phyloP scores from a whole-genome alignment of 2,888 invertebrate species.

The Andricus quercusramuli region DNA sequence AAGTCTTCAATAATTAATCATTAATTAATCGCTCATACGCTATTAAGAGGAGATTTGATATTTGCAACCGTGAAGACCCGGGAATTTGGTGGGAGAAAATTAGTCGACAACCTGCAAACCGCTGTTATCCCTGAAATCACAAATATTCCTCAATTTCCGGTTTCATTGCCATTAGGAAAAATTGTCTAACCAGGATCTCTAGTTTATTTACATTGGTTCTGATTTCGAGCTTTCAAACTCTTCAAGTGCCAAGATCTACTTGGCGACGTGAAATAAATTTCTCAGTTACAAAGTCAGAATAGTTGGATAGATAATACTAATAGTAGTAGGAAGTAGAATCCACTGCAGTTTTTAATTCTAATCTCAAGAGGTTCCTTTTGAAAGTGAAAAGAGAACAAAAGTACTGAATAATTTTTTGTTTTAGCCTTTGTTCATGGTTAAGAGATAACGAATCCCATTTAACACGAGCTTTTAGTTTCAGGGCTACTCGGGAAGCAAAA shows the following conservation, averaged over 20 bases:
- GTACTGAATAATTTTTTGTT: background rate
- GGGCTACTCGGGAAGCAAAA: slow-evolving; percentile 43
- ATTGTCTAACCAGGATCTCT: background rate
- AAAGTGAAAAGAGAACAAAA: background rate
- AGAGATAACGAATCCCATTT: slow-evolving; percentile 10
- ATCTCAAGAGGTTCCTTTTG: background rate
- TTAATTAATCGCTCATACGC: too few relatives aligned
- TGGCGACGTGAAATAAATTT: background rate
- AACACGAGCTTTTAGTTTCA: slow-evolving; percentile 37
- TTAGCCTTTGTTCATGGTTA: slow-evolving; percentile 4
- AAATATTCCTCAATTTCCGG: background rate
- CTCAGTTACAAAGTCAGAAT: background rate
- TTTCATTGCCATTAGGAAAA: background rate
- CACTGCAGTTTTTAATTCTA: background rate
- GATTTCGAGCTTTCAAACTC: background rate
- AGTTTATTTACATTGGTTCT: background rate
- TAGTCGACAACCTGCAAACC: too few relatives aligned
- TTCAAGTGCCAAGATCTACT: background rate
- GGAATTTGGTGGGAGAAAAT: too few relatives aligned
- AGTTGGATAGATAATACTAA: background rate
- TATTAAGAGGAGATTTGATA: too few relatives aligned
- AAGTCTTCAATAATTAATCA: too few relatives aligned
- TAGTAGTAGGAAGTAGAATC: background rate
- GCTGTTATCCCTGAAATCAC: background rate
- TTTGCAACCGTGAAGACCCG: too few relatives aligned